A percentile compares a stretch with the other conserved stretches of the same genome.
These are phyloP conservation scores for Drosophila setosimentum DNA, from an alignment of 2,888 invertebrate species.

Conservation along the genomic window DNA sequence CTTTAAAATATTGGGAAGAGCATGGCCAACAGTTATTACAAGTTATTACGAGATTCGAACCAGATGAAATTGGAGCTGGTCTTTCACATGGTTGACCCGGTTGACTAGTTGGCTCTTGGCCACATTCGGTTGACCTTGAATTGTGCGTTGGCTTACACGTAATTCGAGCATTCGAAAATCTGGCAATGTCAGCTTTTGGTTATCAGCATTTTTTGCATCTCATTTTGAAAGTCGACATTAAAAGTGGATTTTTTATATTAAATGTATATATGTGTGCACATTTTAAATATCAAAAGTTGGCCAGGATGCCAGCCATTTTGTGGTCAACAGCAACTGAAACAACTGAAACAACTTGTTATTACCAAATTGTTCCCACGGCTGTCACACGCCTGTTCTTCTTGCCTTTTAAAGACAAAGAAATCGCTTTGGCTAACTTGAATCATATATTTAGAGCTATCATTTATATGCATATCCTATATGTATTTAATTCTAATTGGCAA, in stretches of 20 bases:
- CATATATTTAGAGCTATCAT: neutral
- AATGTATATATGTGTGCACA: neutral
- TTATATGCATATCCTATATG: constrained; percentile 1
- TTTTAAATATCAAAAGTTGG: constrained; percentile 44
- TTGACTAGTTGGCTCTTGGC: constrained; percentile 9
- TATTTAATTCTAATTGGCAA: constrained; percentile 59
- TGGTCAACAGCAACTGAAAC: constrained; percentile 30
- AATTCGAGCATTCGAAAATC: constrained; percentile 34
- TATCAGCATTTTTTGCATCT: constrained; percentile 44
- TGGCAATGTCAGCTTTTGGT: constrained; percentile 36
- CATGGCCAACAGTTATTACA: neutral
- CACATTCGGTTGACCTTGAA: constrained; percentile 50
- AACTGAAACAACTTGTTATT: constrained; percentile 36
- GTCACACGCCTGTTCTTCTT: constrained; percentile 35
- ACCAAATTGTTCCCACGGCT: constrained; percentile 53
- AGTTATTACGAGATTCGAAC: neutral
- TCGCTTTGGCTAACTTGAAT: neutral
- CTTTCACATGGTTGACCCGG: constrained; percentile 2
- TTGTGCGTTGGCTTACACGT: constrained; percentile 23
- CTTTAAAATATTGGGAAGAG: neutral
- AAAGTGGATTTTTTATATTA: constrained; percentile 8
- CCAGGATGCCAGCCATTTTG: constrained; percentile 58
- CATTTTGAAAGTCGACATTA: constrained; percentile 34
- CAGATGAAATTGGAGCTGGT: neutral
- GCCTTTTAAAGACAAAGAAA: constrained; percentile 2